A percentile compares a stretch with the other conserved stretches of the same genome.
Evolutionary conservation across 2,113 vertebrate species (phyloP).

Genomic region (Jacana jacana): DNA sequence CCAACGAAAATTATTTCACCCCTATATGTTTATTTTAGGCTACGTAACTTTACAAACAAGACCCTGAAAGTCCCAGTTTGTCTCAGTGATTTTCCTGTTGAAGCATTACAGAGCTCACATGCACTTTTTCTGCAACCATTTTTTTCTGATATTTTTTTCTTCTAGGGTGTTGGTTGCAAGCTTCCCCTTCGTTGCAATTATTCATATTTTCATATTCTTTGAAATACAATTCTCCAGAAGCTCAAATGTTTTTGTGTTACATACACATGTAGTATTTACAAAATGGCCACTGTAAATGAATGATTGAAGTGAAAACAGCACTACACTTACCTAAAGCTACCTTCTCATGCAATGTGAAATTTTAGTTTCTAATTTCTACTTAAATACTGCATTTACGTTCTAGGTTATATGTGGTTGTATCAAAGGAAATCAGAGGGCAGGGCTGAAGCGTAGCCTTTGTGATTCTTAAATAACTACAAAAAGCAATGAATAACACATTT

Average conservation of each 20-base stretch:
- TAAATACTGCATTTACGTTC: not conserved
- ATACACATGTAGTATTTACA: not conserved
- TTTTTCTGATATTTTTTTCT: not conserved
- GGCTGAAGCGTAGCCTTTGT: not conserved
- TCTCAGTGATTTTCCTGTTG: not conserved
- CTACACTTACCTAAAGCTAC: not conserved
- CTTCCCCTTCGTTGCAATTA: not conserved
- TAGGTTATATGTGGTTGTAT: not conserved
- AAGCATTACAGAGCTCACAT: not conserved
- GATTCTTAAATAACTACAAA: not conserved
- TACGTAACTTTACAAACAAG: not conserved
- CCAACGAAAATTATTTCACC: not conserved
- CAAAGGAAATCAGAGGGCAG: not conserved
- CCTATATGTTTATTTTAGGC: not conserved
- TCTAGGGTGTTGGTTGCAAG: not conserved
- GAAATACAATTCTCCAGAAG: not conserved
- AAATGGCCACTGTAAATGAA: not conserved
- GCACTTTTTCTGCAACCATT: not conserved
- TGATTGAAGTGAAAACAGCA: not conserved
- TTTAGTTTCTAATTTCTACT: not conserved
- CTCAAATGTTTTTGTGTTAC: not conserved
- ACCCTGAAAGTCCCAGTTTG: not conserved
- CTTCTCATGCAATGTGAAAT: not conserved
- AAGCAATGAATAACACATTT: not conserved
- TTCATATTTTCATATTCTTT: not conserved